Evolutionary conservation across 2,888 invertebrate species (phyloP), one percentile per base, ranked within the genome.

Genomic region (Synergus laeviventris): DNA sequence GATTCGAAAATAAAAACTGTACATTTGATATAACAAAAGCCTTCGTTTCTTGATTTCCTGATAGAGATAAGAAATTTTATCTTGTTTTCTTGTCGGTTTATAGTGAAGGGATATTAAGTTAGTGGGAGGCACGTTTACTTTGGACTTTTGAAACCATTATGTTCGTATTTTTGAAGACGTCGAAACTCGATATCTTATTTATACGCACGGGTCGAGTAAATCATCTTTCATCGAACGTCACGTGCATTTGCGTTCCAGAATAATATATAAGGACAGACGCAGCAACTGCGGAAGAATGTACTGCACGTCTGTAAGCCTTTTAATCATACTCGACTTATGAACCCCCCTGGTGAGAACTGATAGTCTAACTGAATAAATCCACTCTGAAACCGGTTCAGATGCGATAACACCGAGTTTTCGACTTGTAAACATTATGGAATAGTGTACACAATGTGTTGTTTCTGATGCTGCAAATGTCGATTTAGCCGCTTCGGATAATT

Each of bases 321-420:
- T 85, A 86, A 88, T 86, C 86, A 78, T 73, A 78, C 75, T 81
- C 85, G 87, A 84, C 87, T 86, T 88, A 76, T 88, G 87, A 88
- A 87, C 88, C 86, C 86, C 81, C 83, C 83, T 82, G 80, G 83
- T 77, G 81, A 83, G 79, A 83, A 81, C 78, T 79, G 89, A 89
- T 89, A 89, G 79, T 76, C 74, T 81, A 89, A 89, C 89, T 81
- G 86, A 86, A 83, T 85, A 80, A 86, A 88, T 88, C 89, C 86
- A 84, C 85, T 81, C 78, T 73, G 77, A 78, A 89, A 88, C 89
- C 86, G 86, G 89, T 89, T 89, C 81, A 54, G 12, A 39, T 73
- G 36, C 70, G 87, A 89, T 87, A 88, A 85, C 78, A 76, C 60
- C 66, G 64, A 78, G 75, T 79, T 80, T 79, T 77, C 75, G 79